Evolutionary conservation across 2,797 vertebrate species (phyloP).

Genomic region (Euphonia xanthogaster): DNA sequence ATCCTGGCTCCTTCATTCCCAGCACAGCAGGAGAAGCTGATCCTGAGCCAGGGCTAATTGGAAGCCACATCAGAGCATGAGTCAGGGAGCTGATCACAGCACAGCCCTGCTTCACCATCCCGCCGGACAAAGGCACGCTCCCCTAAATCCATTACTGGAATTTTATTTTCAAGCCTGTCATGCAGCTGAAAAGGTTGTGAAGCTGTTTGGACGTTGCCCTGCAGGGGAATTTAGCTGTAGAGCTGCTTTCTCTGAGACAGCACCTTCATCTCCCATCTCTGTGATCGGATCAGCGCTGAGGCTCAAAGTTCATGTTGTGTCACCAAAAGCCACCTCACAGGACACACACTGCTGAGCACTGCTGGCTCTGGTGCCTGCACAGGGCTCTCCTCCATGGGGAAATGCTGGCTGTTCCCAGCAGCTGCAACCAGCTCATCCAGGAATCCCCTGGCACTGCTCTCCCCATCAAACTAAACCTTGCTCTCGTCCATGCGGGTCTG

Average conservation of each 20-base stretch:
- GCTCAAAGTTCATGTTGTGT: background rate
- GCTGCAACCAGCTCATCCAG: rapidly evolving
- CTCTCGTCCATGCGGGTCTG: rapidly evolving
- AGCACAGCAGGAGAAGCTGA: background rate
- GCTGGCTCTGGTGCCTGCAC: background rate
- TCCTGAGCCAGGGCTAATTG: background rate
- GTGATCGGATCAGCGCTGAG: background rate
- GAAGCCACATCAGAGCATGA: background rate
- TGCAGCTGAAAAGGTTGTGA: background rate
- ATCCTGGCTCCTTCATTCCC: background rate
- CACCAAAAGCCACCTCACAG: background rate
- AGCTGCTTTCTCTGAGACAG: background rate
- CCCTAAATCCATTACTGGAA: background rate
- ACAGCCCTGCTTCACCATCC: background rate
- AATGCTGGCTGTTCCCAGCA: background rate
- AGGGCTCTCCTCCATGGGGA: background rate
- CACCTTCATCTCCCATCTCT: background rate
- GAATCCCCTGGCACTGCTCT: background rate
- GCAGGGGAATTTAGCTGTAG: background rate
- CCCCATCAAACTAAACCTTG: background rate
- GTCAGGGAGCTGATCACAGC: background rate
- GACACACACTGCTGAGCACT: rapidly evolving
- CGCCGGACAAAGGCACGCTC: rapidly evolving
- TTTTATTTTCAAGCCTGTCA: background rate
- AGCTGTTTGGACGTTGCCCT: background rate